Evolutionary conservation across 2,888 invertebrate species (phyloP).

Genomic region (Leucophora obtusa): DNA sequence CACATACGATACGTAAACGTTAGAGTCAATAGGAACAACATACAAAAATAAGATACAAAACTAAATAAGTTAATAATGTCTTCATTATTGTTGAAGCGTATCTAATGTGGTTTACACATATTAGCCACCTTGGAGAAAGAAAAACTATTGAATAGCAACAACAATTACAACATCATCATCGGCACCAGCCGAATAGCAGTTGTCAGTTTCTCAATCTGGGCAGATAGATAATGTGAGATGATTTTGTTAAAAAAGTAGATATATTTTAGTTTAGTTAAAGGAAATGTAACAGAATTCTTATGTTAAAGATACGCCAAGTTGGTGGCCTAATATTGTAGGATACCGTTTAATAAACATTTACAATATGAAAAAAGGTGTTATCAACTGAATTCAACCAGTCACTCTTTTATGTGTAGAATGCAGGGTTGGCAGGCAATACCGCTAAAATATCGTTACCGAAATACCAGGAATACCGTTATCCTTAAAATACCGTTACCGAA

Average conservation of each 20-base stretch:
- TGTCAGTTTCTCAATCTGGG: slow-evolving; percentile 28
- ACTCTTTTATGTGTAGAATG: no score
- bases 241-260: slow-evolving; percentile 35
- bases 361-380: slow-evolving; percentile 23
- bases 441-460: no score
- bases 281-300: slow-evolving; percentile 3
- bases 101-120: slow-evolving; percentile 77
- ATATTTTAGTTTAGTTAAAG: slow-evolving; percentile 10
- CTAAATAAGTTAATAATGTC: slow-evolving; percentile 76
- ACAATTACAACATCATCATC: not conserved
- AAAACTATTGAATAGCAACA: slow-evolving; percentile 14
- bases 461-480: no score
- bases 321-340: slow-evolving; percentile 61
- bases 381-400: slow-evolving; percentile 40
- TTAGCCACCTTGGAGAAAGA: slow-evolving; percentile 70
- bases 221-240: slow-evolving; percentile 34
- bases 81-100: slow-evolving; percentile 76
- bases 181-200: not conserved
- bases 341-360: slow-evolving; percentile 57
- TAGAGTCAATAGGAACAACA: slow-evolving; percentile 50
- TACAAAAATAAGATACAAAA: slow-evolving; percentile 60
- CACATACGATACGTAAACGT: slow-evolving; percentile 34
- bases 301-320: slow-evolving; percentile 59
- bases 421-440: no score
- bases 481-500: no score